Evolutionary conservation across 2,888 invertebrate genomes (phyloP).

Genomic region (Hypomecis punctinalis): DNA sequence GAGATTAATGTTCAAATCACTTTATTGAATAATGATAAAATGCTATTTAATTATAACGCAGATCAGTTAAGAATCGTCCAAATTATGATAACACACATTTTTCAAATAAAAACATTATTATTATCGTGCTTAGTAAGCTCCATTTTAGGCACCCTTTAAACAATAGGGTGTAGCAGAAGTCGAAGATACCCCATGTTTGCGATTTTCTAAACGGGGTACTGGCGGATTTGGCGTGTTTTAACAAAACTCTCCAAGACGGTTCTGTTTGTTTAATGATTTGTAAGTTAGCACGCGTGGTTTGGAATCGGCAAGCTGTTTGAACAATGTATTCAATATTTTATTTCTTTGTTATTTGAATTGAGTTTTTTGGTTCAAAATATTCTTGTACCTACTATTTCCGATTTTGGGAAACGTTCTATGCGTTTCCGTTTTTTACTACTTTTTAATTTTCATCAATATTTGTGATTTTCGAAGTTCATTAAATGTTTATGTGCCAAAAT

Average conservation of each 20-base stretch:
- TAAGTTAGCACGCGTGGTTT: conserved; percentile 38
- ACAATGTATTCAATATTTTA: conserved; percentile 10
- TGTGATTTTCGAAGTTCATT: too few relatives aligned
- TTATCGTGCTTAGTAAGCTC: neutral
- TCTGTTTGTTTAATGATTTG: conserved; percentile 47
- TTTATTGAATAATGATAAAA: too few relatives aligned
- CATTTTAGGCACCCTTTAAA: conserved; percentile 40
- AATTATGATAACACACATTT: too few relatives aligned
- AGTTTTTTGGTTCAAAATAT: neutral
- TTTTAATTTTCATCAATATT: too few relatives aligned
- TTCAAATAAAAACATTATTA: too few relatives aligned
- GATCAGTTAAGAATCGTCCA: too few relatives aligned
- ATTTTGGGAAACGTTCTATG: too few relatives aligned
- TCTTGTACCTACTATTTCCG: too few relatives aligned
- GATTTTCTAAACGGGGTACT: conserved; percentile 29
- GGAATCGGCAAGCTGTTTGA: conserved; percentile 18
- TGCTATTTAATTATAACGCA: too few relatives aligned
- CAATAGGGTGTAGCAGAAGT: conserved; percentile 53
- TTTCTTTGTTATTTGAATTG: neutral
- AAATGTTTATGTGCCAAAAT: too few relatives aligned
- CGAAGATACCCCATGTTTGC: conserved; percentile 52
- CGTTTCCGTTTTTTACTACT: too few relatives aligned
- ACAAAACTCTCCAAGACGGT: conserved; percentile 47
- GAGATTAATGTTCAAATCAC: too few relatives aligned
- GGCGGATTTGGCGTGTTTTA: conserved; percentile 41